Percentiles rank a stretch among this genome's conserved stretches.
Conservation (phyloP, 2,888 invertebrate species). For the Trissoscelio sp. region DNA sequence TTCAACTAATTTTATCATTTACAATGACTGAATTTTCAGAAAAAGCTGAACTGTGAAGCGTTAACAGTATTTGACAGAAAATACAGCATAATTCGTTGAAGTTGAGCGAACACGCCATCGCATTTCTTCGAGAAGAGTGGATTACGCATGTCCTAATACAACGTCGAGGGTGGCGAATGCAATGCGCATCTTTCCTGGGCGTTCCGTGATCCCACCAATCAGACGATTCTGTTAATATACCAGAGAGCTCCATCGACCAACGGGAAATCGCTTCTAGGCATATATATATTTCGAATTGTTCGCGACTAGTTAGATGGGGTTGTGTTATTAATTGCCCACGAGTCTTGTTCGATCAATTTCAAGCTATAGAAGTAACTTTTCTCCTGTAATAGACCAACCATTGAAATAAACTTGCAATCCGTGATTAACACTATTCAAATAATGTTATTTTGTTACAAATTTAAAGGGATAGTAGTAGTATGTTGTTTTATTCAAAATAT, state of each 20-base stretch:
- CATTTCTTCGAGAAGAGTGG: constrained; percentile 68
- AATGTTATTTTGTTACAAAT: not conserved
- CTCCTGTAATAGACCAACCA: constrained; percentile 45
- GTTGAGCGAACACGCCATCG: constrained; percentile 61
- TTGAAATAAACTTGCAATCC: constrained; percentile 52
- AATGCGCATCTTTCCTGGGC: constrained; percentile 83
- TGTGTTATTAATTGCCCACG: constrained; percentile 77
- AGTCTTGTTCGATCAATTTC: constrained; percentile 70
- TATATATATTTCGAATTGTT: constrained; percentile 79
- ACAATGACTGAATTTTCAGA: constrained; percentile 32
- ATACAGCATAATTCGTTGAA: constrained; percentile 10
- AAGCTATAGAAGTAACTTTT: constrained; percentile 57
- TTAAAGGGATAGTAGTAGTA: not conserved
- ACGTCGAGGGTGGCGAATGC: constrained; percentile 64
- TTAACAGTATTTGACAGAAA: constrained; percentile 17
- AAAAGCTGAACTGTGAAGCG: constrained; percentile 22
- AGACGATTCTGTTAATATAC: constrained; percentile 73
- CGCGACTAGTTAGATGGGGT: constrained; percentile 78
- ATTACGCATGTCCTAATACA: constrained; percentile 80
- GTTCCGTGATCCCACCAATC: constrained; percentile 79
- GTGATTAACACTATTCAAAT: constrained; percentile 48
- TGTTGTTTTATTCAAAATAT: not conserved
- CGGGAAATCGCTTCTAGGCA: constrained; percentile 62
- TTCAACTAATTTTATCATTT: not conserved
- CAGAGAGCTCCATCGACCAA: constrained; percentile 76